phyloP scores from a whole-genome alignment of 2,113 vertebrate species.

The rat (Rattus norvegicus) region DNA sequence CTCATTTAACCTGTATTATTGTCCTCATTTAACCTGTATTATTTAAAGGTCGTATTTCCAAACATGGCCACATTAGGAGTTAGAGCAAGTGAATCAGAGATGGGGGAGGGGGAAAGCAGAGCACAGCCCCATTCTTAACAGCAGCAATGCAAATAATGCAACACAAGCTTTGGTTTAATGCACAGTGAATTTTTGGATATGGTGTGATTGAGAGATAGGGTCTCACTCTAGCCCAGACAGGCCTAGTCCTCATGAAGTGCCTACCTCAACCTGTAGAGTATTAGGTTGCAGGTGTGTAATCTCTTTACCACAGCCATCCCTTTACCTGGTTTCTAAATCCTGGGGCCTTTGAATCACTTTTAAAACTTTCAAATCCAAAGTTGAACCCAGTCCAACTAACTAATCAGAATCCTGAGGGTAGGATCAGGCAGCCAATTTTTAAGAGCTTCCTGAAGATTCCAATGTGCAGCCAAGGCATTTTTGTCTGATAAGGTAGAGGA shows the following conservation, averaged over 20 bases:
- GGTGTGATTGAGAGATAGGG: not conserved
- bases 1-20: too few species aligned
- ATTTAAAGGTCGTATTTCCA: not conserved
- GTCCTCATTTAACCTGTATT: not conserved
- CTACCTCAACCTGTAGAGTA: not conserved
- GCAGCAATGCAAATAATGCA: not conserved
- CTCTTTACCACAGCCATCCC: not conserved
- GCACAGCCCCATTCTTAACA: not conserved
- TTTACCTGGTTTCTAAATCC: not conserved
- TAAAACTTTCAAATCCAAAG: not conserved
- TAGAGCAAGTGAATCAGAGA: not conserved
- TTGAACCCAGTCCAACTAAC: not conserved
- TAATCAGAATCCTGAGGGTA: not conserved
- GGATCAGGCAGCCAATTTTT: not conserved
- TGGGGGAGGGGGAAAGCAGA: rapidly evolving
- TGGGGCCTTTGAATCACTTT: not conserved
- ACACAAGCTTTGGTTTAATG: not conserved
- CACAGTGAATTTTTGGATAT: not conserved
- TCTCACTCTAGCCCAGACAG: not conserved
- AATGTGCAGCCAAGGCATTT: not conserved
- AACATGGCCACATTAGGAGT: not conserved
- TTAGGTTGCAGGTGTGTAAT: not conserved
- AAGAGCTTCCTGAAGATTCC: not conserved
- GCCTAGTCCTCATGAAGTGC: too few species aligned
- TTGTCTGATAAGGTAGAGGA: not conserved